phyloP scores from a whole-genome alignment of 2,888 invertebrate genomes.

The Phymatocera aterrima region DNA sequence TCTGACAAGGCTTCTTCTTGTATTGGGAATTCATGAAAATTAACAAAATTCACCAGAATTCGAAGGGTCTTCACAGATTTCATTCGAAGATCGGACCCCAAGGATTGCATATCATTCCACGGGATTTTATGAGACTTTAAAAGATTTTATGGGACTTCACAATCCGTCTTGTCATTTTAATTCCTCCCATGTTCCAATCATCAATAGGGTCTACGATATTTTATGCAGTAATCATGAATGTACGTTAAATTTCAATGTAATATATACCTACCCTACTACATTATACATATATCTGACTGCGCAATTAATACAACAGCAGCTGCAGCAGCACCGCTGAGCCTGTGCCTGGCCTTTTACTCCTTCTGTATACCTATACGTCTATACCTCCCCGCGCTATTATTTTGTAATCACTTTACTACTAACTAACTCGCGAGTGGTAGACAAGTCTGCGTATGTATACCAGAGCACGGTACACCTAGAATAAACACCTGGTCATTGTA shows the following conservation, averaged over 20 bases:
- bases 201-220: background rate
- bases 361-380: background rate
- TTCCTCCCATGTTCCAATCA: background rate
- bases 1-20: too few species aligned
- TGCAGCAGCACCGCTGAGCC: background rate
- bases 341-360: conserved; percentile 38
- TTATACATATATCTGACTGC: background rate
- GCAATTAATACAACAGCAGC: conserved; percentile 7
- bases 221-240: background rate
- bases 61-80: too few species aligned
- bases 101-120: too few species aligned
- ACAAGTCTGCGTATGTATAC: conserved; percentile 26
- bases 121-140: too few species aligned
- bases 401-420: conserved; percentile 32
- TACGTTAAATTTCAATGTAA: background rate
- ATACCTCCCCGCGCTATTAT: conserved; percentile 20
- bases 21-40: too few species aligned
- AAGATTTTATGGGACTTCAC: too few species aligned
- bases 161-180: too few species aligned
- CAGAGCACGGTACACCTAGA: conserved; percentile 1
- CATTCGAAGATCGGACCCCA: too few species aligned
- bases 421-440: background rate
- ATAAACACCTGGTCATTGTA: conserved; percentile 52
- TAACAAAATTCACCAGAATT: too few species aligned
- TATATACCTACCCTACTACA: background rate